phyloP scores from a whole-genome alignment of 1,140 invertebrate species.

The Drosophila sp. region DNA sequence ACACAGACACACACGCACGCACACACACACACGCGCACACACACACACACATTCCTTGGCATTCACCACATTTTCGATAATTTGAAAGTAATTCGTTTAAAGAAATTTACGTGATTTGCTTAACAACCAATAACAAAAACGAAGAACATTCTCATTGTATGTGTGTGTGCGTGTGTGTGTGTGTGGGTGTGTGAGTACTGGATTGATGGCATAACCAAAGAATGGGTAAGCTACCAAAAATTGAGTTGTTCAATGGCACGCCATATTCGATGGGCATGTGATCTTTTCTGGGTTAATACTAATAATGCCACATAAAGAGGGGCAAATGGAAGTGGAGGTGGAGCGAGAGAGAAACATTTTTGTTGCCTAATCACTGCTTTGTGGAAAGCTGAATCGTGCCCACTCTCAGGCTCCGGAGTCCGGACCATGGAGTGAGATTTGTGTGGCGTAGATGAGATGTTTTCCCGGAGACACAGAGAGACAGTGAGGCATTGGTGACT shows the following conservation, averaged over 20 bases:
- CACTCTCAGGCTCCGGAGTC: neutral
- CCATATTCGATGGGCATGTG: constrained; percentile 44
- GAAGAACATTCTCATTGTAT: constrained; percentile 32
- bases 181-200: neutral
- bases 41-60: constrained; percentile 9
- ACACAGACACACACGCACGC: neutral
- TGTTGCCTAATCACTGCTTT: constrained; percentile 76
- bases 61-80: constrained; percentile 51
- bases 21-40: constrained; percentile 15
- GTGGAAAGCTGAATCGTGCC: constrained; percentile 27
- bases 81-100: constrained; percentile 75
- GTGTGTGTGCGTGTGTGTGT: neutral
- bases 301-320: constrained; percentile 17
- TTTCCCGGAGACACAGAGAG: neutral
- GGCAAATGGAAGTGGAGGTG: neutral
- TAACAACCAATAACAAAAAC: constrained; percentile 50
- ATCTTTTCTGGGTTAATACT: constrained; percentile 37
- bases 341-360: constrained; percentile 52
- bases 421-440: constrained; percentile 13
- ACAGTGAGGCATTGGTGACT: constrained; percentile 19
- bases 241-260: constrained; percentile 77
- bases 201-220: constrained; percentile 8
- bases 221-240: constrained; percentile 17
- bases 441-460: neutral
- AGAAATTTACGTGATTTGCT: constrained; percentile 77